Evolutionary conservation across 1,140 invertebrate species (phyloP).

Genomic region (Brachionus koreanus): DNA sequence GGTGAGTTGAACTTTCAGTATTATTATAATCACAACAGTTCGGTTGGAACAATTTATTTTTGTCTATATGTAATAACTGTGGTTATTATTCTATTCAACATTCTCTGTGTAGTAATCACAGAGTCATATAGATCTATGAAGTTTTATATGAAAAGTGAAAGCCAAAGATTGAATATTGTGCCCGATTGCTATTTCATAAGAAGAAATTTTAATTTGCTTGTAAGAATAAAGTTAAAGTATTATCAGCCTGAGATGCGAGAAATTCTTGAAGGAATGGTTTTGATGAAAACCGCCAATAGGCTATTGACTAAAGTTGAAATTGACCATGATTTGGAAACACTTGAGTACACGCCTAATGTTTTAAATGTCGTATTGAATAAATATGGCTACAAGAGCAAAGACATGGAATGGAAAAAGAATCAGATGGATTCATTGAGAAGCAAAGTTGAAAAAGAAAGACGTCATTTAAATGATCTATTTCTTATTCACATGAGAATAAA

Average conservation of each 20-base stretch:
- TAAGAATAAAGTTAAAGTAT: conserved; percentile 17
- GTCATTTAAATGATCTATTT: conserved; percentile 7
- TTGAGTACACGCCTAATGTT: not conserved
- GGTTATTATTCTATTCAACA: conserved; percentile 26
- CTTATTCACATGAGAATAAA: conserved; percentile 3
- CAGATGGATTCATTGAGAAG: conserved; percentile 18
- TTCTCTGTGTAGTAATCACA: not conserved
- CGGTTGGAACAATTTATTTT: conserved; percentile 21
- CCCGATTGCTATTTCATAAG: conserved; percentile 34
- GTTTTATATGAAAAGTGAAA: conserved; percentile 34
- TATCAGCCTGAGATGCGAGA: not conserved
- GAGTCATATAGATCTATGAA: conserved; percentile 33
- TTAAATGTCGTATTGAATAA: not conserved
- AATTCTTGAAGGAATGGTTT: conserved; percentile 12
- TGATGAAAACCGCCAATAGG: not conserved
- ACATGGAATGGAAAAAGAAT: conserved; percentile 29
- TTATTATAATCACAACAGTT: not conserved
- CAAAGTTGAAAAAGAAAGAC: conserved; percentile 24
- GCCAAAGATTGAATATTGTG: not conserved
- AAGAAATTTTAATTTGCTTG: conserved; percentile 29
- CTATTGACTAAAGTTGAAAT: conserved; percentile 5
- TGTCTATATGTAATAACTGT: conserved; percentile 21
- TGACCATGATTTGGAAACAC: not conserved
- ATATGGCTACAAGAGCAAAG: not conserved
- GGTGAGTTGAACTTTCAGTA: conserved; percentile 11